Evolutionary conservation across 2,113 vertebrate species (phyloP), one percentile per base, ranked within the genome.

Genomic region (Laterallus jamaicensis): DNA sequence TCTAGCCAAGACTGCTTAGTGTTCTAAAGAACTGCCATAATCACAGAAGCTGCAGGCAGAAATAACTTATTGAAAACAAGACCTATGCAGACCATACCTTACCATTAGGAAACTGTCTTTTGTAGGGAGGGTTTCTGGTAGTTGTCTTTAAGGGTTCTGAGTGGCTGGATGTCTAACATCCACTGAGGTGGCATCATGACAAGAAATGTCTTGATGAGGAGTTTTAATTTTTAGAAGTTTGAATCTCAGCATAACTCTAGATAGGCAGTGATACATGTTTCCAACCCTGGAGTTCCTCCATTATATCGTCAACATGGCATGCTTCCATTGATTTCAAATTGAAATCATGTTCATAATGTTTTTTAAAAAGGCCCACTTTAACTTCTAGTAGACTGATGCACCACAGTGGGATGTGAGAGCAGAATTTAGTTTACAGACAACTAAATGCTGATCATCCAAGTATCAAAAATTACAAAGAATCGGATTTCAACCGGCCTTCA

Each of bases 1-100:
- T 91, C 88, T 79, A 93, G 91, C 92, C 95, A 96, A 95, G 88
- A 96, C 64, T 93, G 56, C 68, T 86, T 89, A 83, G 74, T 93
- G 73, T 82, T 92, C 76, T 21, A 70, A 96, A 92, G 82, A 82
- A 78, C 71, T 92, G 76, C 82, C 66, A 76, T 70, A 90, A 71
- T 91, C 81, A 37, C 76, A 92, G 86, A 94, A 92, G 89, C 58
- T 95, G 84, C 80, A 92, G 88, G 86, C 83, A 94, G 82, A 93
- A 95, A 90, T 86, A 93, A 67, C 60, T 95, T 80, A 49, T 5
- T 71, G 77, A 95, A 96, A 91, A 28, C 68, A 69, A 88, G 88
- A 81, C 29, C 22, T 50, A 11, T 35, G 68, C 49, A 79, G 10
- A 44, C 44, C 56, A 55, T 76, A 74, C 40, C 56, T 59, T 70